Base-by-base conservation (phyloP, 2,797 vertebrate genomes). In the Gymnodraco acuticeps region DNA sequence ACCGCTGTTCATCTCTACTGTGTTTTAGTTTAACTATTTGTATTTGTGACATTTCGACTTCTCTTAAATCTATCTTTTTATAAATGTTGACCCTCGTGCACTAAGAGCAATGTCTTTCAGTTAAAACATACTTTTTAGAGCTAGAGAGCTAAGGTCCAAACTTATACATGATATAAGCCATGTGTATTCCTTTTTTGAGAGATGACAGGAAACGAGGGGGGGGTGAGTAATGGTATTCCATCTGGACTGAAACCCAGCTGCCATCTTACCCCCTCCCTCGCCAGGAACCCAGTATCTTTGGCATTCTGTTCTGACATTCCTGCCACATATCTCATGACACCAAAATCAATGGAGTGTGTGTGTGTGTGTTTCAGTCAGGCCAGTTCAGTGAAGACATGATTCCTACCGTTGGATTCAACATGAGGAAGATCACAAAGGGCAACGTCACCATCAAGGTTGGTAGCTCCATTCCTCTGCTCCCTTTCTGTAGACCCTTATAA, bases 361-460 rank as follows among this genome's bases (percentile, higher is more conserved):
- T n/a, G 52, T 85, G 43, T 75, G 60, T 87, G 68, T 90, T 92
- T 15, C 85, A 99, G 98, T 99, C 97, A 6, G 98, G 98, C 64
- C 98, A 99, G 63, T 99, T 99, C 95, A 99, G 96, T 78, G 98
- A 99, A 95, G 98, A 99, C 90, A 99, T 99, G 98, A 99, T 99
- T 84, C 98, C 98, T 52, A 99, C 98, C 4, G 98, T 99, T 45
- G 98, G 98, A 52, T 99, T 99, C 94, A 99, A 99, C 95, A 99
- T 99, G 98, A 95, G 98, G 85, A 99, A 99, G 83, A 97, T 99
- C 80, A 99, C 98, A 0, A 99, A 99, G 93, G 98, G 98, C 83
- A 99, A 99, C 19, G 98, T 99, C 87, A 99, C 98, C 84, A 99
- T 99, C 94, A 99, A 99, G 97, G 98, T 93, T 12, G n/a, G 82